Evolutionary conservation across 2,797 vertebrate genomes (phyloP).

Genomic region (Epinephelus coioides): DNA sequence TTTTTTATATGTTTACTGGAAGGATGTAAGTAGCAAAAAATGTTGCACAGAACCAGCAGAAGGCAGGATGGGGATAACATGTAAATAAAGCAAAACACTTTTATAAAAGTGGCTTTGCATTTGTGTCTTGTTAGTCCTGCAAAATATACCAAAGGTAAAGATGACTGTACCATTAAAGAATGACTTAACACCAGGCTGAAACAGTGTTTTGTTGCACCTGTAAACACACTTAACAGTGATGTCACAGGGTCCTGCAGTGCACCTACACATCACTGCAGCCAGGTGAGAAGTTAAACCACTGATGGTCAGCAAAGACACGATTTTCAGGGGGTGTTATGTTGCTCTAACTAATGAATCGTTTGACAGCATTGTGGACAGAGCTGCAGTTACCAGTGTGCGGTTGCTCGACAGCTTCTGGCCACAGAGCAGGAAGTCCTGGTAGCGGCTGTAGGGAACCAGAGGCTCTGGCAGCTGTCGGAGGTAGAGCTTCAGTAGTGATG

Average conservation of each 20-base stretch:
- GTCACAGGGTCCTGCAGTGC: neutral
- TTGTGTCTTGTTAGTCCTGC: too few species aligned
- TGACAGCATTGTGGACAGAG: neutral
- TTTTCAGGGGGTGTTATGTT: neutral
- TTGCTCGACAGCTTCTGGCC: slow-evolving; percentile 75
- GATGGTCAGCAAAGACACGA: neutral
- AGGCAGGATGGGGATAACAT: too few species aligned
- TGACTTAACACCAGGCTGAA: too few species aligned
- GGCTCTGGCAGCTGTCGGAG: slow-evolving; percentile 88
- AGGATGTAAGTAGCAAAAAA: too few species aligned
- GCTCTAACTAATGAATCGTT: neutral
- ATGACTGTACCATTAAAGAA: too few species aligned
- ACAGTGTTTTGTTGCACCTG: too few species aligned
- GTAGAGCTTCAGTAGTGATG: slow-evolving; percentile 88
- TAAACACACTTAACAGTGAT: neutral
- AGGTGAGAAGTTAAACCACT: neutral
- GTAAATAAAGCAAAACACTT: too few species aligned
- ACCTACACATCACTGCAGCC: neutral
- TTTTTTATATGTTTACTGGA: neutral
- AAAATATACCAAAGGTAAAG: too few species aligned
- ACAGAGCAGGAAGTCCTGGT: slow-evolving; percentile 86
- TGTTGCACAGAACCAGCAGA: too few species aligned
- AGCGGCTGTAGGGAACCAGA: slow-evolving; percentile 84
- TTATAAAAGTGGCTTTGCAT: too few species aligned
- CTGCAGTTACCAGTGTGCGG: slow-evolving; percentile 72